These are phyloP conservation scores for Eueremaeus valkanovi DNA, from an alignment of 2,888 invertebrate species.

Conservation along the genomic window DNA sequence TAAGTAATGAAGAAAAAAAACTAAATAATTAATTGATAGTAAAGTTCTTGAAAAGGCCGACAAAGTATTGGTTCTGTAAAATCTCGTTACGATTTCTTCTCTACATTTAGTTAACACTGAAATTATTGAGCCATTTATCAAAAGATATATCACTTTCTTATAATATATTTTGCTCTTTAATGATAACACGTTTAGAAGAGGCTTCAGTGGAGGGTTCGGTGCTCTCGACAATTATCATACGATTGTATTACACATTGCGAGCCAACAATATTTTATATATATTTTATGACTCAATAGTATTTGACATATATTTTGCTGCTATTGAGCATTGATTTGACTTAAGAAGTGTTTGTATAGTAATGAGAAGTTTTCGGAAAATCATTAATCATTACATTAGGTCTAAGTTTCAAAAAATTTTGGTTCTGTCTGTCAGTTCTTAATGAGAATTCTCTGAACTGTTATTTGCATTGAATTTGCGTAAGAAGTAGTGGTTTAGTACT, in stretches of 20 bases:
- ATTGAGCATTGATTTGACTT: neutral
- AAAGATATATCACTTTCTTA: conserved; percentile 6
- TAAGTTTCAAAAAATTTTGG: neutral
- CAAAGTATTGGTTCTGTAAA: neutral
- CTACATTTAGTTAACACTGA: neutral
- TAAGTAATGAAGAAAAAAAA: neutral
- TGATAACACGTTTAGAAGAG: neutral
- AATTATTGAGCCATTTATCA: neutral
- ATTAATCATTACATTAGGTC: neutral
- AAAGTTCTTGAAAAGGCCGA: neutral
- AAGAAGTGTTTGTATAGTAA: neutral
- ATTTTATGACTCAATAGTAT: neutral
- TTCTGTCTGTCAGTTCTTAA: neutral
- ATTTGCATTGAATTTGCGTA: neutral
- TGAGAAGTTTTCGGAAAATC: neutral
- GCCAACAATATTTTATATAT: neutral
- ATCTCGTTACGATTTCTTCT: neutral
- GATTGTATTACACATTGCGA: neutral
- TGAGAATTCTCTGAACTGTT: neutral
- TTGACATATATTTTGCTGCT: neutral
- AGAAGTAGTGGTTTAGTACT: conserved; percentile 10
- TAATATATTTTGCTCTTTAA: neutral
- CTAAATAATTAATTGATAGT: neutral
- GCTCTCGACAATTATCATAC: neutral
- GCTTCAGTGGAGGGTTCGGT: neutral